Evolutionary conservation across 1,140 invertebrate genomes (phyloP), one percentile per base, ranked within the genome.

Genomic region (Pseudomyrmex dendroicus): DNA sequence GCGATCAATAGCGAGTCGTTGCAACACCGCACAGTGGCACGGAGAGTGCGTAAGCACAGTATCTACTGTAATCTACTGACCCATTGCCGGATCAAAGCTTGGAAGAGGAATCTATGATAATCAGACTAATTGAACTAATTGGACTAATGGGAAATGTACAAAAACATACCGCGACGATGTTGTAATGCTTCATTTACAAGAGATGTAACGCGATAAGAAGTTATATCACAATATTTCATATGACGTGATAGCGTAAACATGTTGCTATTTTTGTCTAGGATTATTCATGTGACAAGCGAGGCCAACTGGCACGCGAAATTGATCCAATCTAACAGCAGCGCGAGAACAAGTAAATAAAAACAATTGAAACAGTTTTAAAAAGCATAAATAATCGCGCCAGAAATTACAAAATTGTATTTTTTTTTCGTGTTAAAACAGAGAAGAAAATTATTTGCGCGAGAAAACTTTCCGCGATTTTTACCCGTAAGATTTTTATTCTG

Each of bases 261-360:
- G 17, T 46, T 17, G 0, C n/a, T 50, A 74, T 52, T 13, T 74
- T 64, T 74, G 52, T 50, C 22, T 1, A 52, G 5, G 12, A 50
- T 63, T 63, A 22, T 63, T 50, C 8, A 20, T 15, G 20, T 57
- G 8, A 61, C 46, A n/a, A 4, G 1, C 20, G 12, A 64, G 9
- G 46, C 46, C 73, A 74, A 52, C 64, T 74, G 59, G 59, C 73
- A 74, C 12, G 13, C 25, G 48, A 48, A 10, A 20, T 17, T 63
- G 7, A 2, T 63, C 10, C 44, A 59, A 73, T 73, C 4, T 25
- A 10, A 73, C 35, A 73, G 2, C 17, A 61, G 7, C 2, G 35
- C 13, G 10, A 50, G 1, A 48, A 44, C 13, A 72, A 35, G 0
- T 15, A 25, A 70, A 50, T 48, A 35, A 63, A 10, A 25, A 63